Conservation (phyloP, 37 sponge, comb jelly and placozoan genomes). For the Diacarnus erythraeanus region DNA sequence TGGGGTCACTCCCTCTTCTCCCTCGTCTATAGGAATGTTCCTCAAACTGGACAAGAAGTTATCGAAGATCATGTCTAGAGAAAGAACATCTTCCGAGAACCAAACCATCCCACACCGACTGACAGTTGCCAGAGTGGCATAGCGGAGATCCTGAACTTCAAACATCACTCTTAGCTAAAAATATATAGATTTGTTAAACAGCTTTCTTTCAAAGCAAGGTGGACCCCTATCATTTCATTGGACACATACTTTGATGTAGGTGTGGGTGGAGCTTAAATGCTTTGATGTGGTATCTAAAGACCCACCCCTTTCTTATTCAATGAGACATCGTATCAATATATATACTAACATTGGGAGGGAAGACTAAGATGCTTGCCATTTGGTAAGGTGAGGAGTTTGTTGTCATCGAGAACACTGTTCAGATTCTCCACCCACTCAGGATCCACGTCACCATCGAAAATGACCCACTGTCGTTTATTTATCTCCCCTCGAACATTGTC, state of each 20-base stretch:
- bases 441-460: conserved; percentile 99
- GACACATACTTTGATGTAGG: too few species aligned
- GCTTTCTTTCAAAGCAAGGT: too few species aligned
- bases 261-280: too few species aligned
- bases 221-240: too few species aligned
- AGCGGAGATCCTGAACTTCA: conserved; percentile 96
- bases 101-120: conserved; percentile 99
- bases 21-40: conserved; percentile 86
- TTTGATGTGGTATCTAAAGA: too few species aligned
- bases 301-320: too few species aligned
- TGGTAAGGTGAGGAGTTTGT: conserved; percentile 96
- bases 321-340: too few species aligned
- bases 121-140: conserved; percentile 97
- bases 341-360: conserved; percentile 92
- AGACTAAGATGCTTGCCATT: conserved; percentile 91
- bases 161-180: conserved; percentile 96
- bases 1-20: conserved; percentile 50
- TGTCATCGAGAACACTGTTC: conserved; percentile 98
- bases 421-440: conserved; percentile 99
- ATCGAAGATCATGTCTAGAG: conserved; percentile 90
- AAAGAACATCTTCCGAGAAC: conserved; percentile 98
- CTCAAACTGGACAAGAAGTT: conserved; percentile 78
- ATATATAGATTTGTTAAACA: too few species aligned
- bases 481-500: conserved; percentile 97
- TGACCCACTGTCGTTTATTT: conserved; percentile 94